These are phyloP conservation scores for Esox niger DNA, from an alignment of 2,113 vertebrate species.

Conservation along the genomic window DNA sequence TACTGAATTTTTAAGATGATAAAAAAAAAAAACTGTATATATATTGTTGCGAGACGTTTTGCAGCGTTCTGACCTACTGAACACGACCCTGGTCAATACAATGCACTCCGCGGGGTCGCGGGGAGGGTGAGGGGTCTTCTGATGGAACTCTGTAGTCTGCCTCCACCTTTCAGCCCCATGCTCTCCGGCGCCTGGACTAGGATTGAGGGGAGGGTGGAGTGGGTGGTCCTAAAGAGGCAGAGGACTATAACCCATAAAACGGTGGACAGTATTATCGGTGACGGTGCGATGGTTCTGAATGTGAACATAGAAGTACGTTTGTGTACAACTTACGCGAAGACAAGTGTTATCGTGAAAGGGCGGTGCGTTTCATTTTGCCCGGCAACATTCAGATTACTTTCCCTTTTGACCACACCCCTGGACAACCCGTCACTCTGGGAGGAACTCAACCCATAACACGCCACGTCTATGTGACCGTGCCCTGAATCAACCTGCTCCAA, in stretches of 20 bases:
- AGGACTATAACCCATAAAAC: too few relatives aligned
- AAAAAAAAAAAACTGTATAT: too few relatives aligned
- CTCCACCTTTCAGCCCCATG: conserved; percentile 25
- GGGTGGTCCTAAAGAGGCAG: background rate
- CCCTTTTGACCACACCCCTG: conserved; percentile 14
- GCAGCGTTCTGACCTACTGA: background rate
- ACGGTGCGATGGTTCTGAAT: too few relatives aligned
- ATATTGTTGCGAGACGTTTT: too few relatives aligned
- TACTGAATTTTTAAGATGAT: too few relatives aligned
- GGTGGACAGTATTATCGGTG: too few relatives aligned
- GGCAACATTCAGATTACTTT: too few relatives aligned
- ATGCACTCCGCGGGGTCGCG: too few relatives aligned
- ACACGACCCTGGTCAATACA: conserved; percentile 40
- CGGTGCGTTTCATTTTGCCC: too few relatives aligned
- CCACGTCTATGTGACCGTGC: conserved; percentile 52
- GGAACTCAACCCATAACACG: conserved; percentile 56
- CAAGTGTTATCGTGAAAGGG: too few relatives aligned
- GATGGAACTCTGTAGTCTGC: background rate
- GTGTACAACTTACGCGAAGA: too few relatives aligned
- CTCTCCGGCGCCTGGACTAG: conserved; percentile 18
- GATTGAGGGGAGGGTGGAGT: background rate
- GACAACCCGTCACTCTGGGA: conserved; percentile 41
- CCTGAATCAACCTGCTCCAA: conserved; percentile 58
- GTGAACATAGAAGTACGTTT: too few relatives aligned
- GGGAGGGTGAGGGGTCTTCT: background rate